Percentiles rank a stretch among this genome's conserved stretches.
phyloP scores from a whole-genome alignment of 2,888 invertebrate genomes.

The Coleophora deauratella region DNA sequence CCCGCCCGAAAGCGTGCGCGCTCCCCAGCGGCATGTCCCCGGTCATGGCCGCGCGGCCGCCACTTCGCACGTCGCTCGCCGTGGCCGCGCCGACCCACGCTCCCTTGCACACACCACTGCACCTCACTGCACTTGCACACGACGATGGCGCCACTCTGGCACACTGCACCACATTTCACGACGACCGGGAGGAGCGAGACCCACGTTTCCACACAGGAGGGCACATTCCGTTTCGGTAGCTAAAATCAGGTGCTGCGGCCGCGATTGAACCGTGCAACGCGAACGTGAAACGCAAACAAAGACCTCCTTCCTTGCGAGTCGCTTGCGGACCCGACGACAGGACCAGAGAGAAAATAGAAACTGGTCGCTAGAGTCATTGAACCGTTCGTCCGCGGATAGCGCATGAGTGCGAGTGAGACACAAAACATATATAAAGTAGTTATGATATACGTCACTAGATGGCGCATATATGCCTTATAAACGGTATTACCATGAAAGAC shows the following conservation, averaged over 20 bases:
- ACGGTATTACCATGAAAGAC: conserved; percentile 45
- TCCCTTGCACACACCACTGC: conserved; percentile 62
- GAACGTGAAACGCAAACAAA: conserved; percentile 74
- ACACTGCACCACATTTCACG: conserved; percentile 66
- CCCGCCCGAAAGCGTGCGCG: conserved; percentile 70
- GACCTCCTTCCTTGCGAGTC: conserved; percentile 53
- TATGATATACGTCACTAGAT: conserved; percentile 31
- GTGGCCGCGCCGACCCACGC: conserved; percentile 66
- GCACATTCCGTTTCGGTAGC: conserved; percentile 69
- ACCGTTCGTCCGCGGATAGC: conserved; percentile 56
- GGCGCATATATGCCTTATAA: conserved; percentile 27
- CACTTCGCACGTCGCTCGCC: conserved; percentile 63
- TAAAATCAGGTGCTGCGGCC: conserved; percentile 50
- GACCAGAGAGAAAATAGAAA: conserved; percentile 75
- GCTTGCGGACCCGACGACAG: conserved; percentile 60
- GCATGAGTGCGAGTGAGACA: conserved; percentile 61
- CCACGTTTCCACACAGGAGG: conserved; percentile 68
- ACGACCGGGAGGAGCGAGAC: conserved; percentile 65
- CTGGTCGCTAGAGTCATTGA: conserved; percentile 72
- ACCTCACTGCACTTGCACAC: conserved; percentile 72
- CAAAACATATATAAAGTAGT: conserved; percentile 19
- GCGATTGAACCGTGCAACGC: conserved; percentile 62
- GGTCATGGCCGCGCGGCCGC: conserved; percentile 70
- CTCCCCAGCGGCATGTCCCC: conserved; percentile 71
- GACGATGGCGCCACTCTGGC: conserved; percentile 64